Base-by-base conservation (phyloP, 1,140 invertebrate species). In the Hydropsyche tenuis region DNA sequence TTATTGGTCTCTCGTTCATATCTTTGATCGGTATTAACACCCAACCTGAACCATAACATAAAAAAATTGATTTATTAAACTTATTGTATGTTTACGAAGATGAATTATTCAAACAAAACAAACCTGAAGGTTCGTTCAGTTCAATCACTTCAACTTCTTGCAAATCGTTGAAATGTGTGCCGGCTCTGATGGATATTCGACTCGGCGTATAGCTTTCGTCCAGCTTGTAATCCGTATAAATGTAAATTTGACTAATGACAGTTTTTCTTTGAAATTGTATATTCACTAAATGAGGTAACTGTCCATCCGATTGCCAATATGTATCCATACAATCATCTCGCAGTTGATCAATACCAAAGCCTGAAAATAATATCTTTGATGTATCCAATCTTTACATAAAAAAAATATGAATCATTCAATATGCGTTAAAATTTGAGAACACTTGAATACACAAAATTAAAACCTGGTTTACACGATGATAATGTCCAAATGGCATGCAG, bases 271-370 rank as follows among this genome's bases (percentile, higher is more conserved):
- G 91, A 83, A 99, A 99, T 80, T 99, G 96, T 76, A 99, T 97
- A 81, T 99, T 99, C 0, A 99, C 95, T 75, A 98, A 86, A 85
- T 99, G 98, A 5, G 98, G 98, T 73, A 99, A 88, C 78, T 98
- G 96, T 0, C 98, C 98, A 86, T 99, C 98, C 0, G 97, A 99
- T 81, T 99, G 98, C 98, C 98, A 99, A 83, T 98, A 99, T 0
- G 96, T 98, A 77, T 99, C 97, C 79, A 94, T 91, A 66, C 94
- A 93, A 83, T 97, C 94, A 83, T 99, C 97, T 75, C 96, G 84
- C 20, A 99, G 82, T 81, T 99, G 97, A 81, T 99, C 96, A 12
- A 99, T 97, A 23, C 98, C 98, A 88, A 98, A 98, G 60, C 97
- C 96, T 95, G 77, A 45, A 79, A 80, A 70, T 56, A 70, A n/a